Evolutionary conservation across 2,888 invertebrate species (phyloP).

Genomic region (Cotesia congregata): DNA sequence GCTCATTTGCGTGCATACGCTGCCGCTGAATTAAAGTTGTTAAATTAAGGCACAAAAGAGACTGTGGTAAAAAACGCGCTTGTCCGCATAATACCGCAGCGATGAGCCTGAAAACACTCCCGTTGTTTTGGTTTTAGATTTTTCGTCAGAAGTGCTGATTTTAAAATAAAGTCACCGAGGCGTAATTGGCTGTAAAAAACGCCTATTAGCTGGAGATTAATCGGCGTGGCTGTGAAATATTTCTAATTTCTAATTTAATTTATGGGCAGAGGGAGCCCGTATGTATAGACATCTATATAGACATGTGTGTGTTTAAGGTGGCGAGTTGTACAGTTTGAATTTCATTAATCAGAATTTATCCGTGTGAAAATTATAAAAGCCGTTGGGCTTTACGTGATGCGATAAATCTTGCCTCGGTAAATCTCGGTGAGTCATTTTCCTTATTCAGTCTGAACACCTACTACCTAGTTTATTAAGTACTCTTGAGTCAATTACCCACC

Average conservation of each 20-base stretch:
- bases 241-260: no score
- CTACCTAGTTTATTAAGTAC: slow-evolving; percentile 10
- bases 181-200: no score
- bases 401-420: slow-evolving; percentile 27
- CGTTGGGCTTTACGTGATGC: slow-evolving; percentile 12
- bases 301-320: not conserved
- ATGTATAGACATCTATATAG: not conserved
- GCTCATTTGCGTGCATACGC: not conserved
- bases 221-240: no score
- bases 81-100: not conserved
- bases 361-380: slow-evolving; percentile 8
- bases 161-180: no score
- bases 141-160: no score
- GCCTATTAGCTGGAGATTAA: no score
- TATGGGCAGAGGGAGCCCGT: not conserved
- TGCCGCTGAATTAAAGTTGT: not conserved
- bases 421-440: slow-evolving; percentile 29
- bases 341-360: slow-evolving; percentile 35
- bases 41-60: not conserved
- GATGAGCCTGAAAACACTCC: not conserved
- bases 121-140: no score
- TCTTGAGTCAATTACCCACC: slow-evolving; percentile 16
- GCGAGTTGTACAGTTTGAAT: not conserved
- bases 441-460: slow-evolving; percentile 8
- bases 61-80: not conserved